phyloP scores from a whole-genome alignment of 2,888 invertebrate species.

The Pogonocherus hispidulus region DNA sequence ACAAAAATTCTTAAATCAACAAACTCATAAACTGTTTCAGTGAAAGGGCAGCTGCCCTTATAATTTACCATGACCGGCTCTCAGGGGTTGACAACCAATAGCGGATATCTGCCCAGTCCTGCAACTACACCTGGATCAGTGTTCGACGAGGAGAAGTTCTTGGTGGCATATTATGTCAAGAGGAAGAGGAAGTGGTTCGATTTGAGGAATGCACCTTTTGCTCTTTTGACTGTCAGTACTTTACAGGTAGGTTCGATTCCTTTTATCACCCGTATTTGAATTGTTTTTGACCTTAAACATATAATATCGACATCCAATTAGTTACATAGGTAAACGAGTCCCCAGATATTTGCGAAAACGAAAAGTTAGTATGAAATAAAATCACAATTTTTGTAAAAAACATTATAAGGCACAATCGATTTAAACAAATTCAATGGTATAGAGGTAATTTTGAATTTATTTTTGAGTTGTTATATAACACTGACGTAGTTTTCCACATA shows the following conservation, averaged over 20 bases:
- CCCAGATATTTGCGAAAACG: too few species aligned
- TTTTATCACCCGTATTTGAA: too few species aligned
- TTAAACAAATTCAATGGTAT: too few species aligned
- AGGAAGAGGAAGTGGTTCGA: conserved; percentile 45
- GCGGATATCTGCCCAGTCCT: conserved; percentile 45
- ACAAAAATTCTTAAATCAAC: neutral
- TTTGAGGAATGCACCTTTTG: conserved; percentile 59
- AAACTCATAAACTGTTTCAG: conserved; percentile 14
- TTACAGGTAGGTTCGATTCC: conserved; percentile 57
- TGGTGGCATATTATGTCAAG: conserved; percentile 51
- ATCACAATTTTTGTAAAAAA: too few species aligned
- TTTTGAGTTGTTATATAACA: too few species aligned
- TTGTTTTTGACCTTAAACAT: too few species aligned
- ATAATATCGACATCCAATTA: too few species aligned
- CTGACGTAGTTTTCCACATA: too few species aligned
- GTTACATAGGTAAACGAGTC: too few species aligned
- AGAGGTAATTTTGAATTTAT: too few species aligned
- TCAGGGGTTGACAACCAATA: neutral
- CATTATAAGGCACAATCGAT: too few species aligned
- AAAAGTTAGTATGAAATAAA: too few species aligned
- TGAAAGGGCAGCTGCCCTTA: conserved; percentile 14
- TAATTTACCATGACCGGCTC: conserved; percentile 2
- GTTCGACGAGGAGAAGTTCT: conserved; percentile 57
- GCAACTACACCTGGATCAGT: conserved; percentile 60
- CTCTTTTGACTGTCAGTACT: conserved; percentile 60